Base-by-base conservation (phyloP, 2,888 invertebrate genomes). In the Drosophila imparisetae region DNA sequence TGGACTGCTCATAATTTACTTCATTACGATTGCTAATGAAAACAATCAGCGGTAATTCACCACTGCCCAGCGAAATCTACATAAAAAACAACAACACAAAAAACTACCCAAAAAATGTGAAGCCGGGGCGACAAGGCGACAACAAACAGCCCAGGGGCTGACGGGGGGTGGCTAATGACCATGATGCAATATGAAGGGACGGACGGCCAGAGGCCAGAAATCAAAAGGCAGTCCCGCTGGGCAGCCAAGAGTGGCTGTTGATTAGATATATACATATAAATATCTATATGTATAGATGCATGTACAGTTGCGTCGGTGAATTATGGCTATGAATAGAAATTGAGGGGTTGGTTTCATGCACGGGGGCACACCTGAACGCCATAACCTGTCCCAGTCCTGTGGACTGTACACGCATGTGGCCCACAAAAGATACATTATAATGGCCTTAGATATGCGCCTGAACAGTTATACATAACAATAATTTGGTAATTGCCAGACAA, bases 401-500 rank as follows among this genome's bases (percentile, higher is more conserved):
- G 30, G 69, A 77, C 81, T 86, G 75, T 80, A 77, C 83, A 86
- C 78, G 83, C 87, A 85, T 83, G 66, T 71, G 66, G 67, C 81
- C 45, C 66, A 78, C 80, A 85, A 81, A 66, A 83, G 86, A 86
- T 79, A 86, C 72, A 81, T 80, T 81, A 75, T 88, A 83, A 86
- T 88, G 83, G 83, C 60, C 62, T 65, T 77, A 79, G 78, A 78
- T 85, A 85, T 75, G 69, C 63, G 62, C 42, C 61, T 34, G 81
- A 78, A 75, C 83, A 78, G 86, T 79, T 84, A 87, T 84, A 79
- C 72, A 86, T 86, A 89, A 89, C 89, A 87, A 88, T 87, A 87
- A 87, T 87, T 87, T 84, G 86, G 89, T 87, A 87, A 87, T 87
- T 87, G 86, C 89, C 82, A 75, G 82, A 82, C 86, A 88, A 88